Evolutionary conservation across 2,113 vertebrate species (phyloP).

Genomic region (Albula goreensis): DNA sequence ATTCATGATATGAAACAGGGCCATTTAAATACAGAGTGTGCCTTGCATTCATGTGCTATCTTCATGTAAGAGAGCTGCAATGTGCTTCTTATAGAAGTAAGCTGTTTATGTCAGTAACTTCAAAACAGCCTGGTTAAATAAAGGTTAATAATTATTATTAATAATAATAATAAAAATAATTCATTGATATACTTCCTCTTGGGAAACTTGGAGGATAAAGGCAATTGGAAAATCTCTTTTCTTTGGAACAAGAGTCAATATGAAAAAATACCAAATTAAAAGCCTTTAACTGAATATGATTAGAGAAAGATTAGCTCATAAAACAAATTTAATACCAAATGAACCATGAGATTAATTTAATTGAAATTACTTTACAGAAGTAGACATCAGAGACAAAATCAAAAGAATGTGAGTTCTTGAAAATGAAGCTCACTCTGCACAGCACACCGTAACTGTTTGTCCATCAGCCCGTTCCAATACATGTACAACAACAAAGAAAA

Average conservation of each 20-base stretch:
- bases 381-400: background rate
- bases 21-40: background rate
- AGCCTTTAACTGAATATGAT: background rate
- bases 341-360: background rate
- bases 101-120: no score
- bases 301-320: slow-evolving; percentile 1
- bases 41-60: background rate
- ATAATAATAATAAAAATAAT: no score
- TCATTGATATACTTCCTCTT: background rate
- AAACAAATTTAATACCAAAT: slow-evolving; percentile 3
- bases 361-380: background rate
- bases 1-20: background rate
- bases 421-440: background rate
- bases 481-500: background rate
- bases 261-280: background rate
- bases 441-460: background rate
- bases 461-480: background rate
- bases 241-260: background rate
- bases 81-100: no score
- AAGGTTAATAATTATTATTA: no score
- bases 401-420: background rate
- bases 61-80: background rate
- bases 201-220: background rate
- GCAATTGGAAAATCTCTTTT: background rate
- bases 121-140: no score